phyloP scores from a whole-genome alignment of 2,113 vertebrate genomes.

The Etia nguti region DNA sequence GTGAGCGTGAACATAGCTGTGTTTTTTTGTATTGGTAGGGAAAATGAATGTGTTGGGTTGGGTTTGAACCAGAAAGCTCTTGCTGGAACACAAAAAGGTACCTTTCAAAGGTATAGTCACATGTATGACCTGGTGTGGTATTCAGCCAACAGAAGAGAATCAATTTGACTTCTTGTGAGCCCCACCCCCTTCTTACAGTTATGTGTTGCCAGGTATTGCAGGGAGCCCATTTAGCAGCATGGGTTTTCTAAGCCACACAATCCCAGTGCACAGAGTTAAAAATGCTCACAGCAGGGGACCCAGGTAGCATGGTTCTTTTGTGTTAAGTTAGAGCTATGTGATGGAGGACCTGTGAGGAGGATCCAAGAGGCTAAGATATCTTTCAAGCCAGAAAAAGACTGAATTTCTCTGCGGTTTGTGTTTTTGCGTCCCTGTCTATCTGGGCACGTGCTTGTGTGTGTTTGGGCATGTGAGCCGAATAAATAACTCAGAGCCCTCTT shows the following conservation, averaged over 20 bases:
- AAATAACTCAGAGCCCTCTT: constrained; percentile 20
- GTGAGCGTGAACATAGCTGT: background rate
- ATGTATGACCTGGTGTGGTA: background rate
- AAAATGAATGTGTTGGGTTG: background rate
- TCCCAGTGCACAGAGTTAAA: background rate
- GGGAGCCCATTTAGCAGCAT: background rate
- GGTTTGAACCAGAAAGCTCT: background rate
- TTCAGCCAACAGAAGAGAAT: background rate
- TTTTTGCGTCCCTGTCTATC: background rate
- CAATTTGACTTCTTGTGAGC: background rate
- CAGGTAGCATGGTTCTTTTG: background rate
- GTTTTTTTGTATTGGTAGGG: background rate
- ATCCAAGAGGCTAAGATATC: too few species aligned
- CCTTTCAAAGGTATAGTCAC: background rate
- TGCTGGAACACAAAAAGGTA: background rate
- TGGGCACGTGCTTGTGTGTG: background rate
- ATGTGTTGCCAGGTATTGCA: background rate
- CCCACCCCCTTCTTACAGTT: background rate
- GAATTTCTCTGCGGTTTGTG: background rate
- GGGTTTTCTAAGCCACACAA: background rate
- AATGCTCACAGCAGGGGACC: background rate
- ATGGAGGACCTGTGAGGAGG: too few species aligned
- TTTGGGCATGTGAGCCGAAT: constrained; percentile 5
- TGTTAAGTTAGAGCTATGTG: background rate
- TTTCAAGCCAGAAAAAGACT: background rate